A percentile compares a stretch with the other conserved stretches of the same genome.
Conservation (phyloP, 2,113 vertebrate species). For the Willisornis vidua region DNA sequence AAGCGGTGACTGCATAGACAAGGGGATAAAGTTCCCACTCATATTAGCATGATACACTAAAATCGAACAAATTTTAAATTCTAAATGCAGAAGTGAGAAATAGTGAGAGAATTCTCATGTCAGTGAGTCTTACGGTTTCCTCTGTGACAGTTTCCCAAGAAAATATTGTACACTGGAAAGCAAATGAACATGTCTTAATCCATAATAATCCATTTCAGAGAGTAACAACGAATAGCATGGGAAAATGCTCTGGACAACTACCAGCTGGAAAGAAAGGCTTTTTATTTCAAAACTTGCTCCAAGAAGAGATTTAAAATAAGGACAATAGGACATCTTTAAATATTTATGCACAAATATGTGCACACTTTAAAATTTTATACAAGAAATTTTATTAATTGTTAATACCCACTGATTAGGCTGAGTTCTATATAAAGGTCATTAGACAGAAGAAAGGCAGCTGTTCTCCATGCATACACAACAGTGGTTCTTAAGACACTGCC, state of each 20-base stretch:
- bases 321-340: neutral
- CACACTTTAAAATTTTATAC: neutral
- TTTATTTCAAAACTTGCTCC: neutral
- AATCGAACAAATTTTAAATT: neutral
- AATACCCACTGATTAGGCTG: neutral
- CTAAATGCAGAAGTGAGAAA: constrained; percentile 31
- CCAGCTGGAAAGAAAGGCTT: constrained; percentile 11
- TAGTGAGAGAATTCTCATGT: constrained; percentile 14
- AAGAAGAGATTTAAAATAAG: neutral
- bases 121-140: constrained; percentile 14
- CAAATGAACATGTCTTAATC: constrained; percentile 32
- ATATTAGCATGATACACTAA: neutral
- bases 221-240: neutral
- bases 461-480: neutral
- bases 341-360: neutral
- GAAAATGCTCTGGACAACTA: constrained; percentile 10
- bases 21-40: neutral
- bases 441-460: constrained; percentile 3
- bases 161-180: constrained; percentile 8
- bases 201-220: constrained; percentile 17
- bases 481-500: neutral
- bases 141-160: constrained; percentile 24
- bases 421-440: neutral
- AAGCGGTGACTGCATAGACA: neutral
- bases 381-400: constrained; percentile 18